Conservation (phyloP, 2,797 vertebrate genomes). For the Halcyon leucocephala region DNA sequence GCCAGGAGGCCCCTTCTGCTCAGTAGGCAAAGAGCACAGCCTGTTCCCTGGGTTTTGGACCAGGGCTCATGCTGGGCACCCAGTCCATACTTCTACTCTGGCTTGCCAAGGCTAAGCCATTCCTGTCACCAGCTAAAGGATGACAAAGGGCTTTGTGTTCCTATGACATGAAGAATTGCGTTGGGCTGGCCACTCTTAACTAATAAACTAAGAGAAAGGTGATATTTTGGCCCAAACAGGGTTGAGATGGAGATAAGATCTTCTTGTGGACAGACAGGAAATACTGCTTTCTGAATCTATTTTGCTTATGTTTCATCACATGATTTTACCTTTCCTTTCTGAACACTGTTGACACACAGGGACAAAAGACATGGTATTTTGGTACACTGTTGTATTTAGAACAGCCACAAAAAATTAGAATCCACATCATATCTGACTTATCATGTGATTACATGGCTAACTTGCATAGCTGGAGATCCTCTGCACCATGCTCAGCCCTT, state of each 20-base stretch:
- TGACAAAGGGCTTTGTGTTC: neutral
- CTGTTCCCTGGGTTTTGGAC: neutral
- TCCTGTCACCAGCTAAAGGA: neutral
- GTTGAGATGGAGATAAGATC: neutral
- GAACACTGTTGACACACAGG: neutral
- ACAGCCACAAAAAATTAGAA: conserved; percentile 23
- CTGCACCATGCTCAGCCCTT: neutral
- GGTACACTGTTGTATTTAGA: neutral
- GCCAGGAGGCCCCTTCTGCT: neutral
- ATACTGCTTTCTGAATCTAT: neutral
- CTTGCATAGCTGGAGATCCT: neutral
- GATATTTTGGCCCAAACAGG: neutral
- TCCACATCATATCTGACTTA: neutral
- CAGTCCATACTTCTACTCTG: neutral
- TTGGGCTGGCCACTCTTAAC: neutral
- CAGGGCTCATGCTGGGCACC: neutral
- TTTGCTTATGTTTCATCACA: neutral
- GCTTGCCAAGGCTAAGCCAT: neutral
- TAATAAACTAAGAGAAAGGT: neutral
- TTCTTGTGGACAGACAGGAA: neutral
- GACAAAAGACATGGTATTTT: neutral
- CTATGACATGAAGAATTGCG: neutral
- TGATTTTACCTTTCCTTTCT: neutral
- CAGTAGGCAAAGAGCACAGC: neutral
- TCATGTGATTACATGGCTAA: neutral